Conservation (phyloP, 2,113 vertebrate species). For the Eulemur rufifrons region DNA sequence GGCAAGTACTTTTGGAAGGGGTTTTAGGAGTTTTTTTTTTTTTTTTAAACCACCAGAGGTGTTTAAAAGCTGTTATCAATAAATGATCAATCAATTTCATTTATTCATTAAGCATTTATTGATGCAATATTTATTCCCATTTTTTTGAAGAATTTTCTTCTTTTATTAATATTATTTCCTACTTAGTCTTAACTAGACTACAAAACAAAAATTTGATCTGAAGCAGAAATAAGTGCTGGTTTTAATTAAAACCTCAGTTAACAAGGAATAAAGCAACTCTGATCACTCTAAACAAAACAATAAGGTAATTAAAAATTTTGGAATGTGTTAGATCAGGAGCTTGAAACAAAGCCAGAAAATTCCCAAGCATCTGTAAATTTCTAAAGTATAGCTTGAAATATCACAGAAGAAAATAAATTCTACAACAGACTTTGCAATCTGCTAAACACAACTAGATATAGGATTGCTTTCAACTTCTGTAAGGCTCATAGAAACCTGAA, state of each 20-base stretch:
- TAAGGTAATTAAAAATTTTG: not conserved
- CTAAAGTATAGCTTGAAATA: not conserved
- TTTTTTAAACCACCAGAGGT: not conserved
- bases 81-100: not conserved
- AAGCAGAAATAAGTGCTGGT: constrained; percentile 43
- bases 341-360: constrained; percentile 13
- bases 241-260: constrained; percentile 31
- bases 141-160: not conserved
- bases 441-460: not conserved
- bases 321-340: not conserved
- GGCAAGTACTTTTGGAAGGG: not conserved
- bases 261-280: not conserved
- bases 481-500: not conserved
- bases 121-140: not conserved
- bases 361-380: not conserved
- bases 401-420: constrained; percentile 1
- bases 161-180: not conserved
- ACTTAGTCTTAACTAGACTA: constrained; percentile 8
- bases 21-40: not conserved
- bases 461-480: not conserved
- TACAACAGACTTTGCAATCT: not conserved
- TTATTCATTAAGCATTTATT: not conserved
- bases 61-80: not conserved
- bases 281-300: not conserved
- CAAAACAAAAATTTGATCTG: not conserved